These are phyloP conservation scores for Drosophila multiciliata DNA, from an alignment of 2,888 invertebrate genomes.

Conservation along the genomic window DNA sequence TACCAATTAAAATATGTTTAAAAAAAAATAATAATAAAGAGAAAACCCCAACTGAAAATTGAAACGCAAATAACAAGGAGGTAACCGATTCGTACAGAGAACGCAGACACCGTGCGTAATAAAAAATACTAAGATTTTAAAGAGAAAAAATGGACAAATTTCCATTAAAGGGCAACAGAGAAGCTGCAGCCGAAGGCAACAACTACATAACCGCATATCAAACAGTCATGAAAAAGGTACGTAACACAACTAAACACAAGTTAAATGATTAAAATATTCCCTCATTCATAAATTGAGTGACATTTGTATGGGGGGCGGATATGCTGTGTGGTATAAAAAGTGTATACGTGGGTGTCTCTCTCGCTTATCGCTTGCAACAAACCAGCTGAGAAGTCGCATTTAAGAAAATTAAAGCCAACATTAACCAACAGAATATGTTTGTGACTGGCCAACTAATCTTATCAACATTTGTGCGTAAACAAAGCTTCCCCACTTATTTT, in stretches of 20 bases:
- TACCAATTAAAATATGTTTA: slow-evolving; percentile 52
- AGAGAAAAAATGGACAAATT: slow-evolving; percentile 88
- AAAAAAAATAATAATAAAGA: slow-evolving; percentile 28
- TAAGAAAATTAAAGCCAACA: background rate
- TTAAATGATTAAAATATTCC: slow-evolving; percentile 2
- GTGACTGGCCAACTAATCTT: slow-evolving; percentile 48
- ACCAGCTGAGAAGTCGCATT: slow-evolving; percentile 40
- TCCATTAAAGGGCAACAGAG: slow-evolving; percentile 88
- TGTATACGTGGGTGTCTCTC: slow-evolving; percentile 54
- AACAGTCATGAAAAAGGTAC: slow-evolving; percentile 88
- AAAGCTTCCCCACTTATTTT: slow-evolving; percentile 25
- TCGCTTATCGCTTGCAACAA: background rate
- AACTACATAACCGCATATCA: slow-evolving; percentile 87
- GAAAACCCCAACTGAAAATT: slow-evolving; percentile 45
- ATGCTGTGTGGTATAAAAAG: slow-evolving; percentile 38
- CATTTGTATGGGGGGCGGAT: slow-evolving; percentile 61
- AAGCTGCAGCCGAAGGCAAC: slow-evolving; percentile 85
- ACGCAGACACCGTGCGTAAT: background rate
- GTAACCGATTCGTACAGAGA: slow-evolving; percentile 17
- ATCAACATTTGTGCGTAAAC: slow-evolving; percentile 56
- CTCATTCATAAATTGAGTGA: slow-evolving; percentile 17
- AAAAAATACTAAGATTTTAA: slow-evolving; percentile 23
- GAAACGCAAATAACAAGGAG: slow-evolving; percentile 59
- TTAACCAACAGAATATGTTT: background rate
- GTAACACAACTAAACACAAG: slow-evolving; percentile 29